These are phyloP conservation scores for Tenthredo livida DNA, from an alignment of 2,888 invertebrate genomes.

Conservation along the genomic window DNA sequence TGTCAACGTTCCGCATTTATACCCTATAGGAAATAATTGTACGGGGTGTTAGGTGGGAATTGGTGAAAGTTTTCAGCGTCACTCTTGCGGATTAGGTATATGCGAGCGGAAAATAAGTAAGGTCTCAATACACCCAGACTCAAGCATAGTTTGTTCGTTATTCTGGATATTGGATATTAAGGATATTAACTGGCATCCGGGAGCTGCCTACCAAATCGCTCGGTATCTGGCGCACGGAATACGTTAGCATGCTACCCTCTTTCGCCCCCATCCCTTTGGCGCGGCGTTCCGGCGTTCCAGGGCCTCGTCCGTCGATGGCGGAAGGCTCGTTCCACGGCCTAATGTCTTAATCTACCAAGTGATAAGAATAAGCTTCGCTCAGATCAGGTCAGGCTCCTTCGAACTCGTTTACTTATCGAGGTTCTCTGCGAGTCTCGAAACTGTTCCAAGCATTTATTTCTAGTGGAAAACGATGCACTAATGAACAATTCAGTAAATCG, in stretches of 20 bases:
- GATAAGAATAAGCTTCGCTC: conserved; percentile 66
- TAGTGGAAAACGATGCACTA: not conserved
- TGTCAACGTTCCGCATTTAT: not conserved
- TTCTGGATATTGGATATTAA: conserved; percentile 52
- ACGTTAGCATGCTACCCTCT: conserved; percentile 46
- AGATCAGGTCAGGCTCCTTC: not conserved
- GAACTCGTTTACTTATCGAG: conserved; percentile 18
- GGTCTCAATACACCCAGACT: conserved; percentile 20
- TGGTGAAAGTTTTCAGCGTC: not conserved
- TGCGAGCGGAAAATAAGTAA: conserved; percentile 19
- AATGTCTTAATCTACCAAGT: conserved; percentile 73
- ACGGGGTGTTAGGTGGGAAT: not conserved
- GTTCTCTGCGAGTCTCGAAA: not conserved
- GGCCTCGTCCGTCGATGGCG: conserved; percentile 37
- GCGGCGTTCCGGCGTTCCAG: conserved; percentile 3
- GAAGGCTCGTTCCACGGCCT: conserved; percentile 53
- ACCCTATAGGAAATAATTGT: not conserved
- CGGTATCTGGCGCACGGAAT: conserved; percentile 52
- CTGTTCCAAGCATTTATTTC: not conserved
- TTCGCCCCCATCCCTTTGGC: not conserved
- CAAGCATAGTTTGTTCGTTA: conserved; percentile 38
- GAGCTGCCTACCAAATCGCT: conserved; percentile 47
- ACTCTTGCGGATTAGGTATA: not conserved
- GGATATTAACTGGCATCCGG: conserved; percentile 50
- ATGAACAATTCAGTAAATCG: not conserved